Evolutionary conservation across 2,888 invertebrate species (phyloP).

Genomic region (Aspidapion aeneum): DNA sequence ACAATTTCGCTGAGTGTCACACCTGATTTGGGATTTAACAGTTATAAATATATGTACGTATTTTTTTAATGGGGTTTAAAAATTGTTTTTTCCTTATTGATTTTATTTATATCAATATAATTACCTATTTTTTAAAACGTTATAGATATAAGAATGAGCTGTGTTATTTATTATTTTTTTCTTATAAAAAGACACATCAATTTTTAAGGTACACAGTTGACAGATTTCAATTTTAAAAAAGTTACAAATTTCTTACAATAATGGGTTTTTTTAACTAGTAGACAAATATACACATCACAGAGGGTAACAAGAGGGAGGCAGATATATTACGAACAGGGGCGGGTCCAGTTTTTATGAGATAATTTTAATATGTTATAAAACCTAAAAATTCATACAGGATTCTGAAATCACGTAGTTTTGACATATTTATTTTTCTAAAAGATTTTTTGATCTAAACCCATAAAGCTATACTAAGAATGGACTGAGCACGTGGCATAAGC

Average conservation of each 20-base stretch:
- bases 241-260: neutral
- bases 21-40: slow-evolving; percentile 34
- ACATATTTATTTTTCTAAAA: too few relatives aligned
- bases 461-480: too few relatives aligned
- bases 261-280: slow-evolving; percentile 23
- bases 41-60: too few relatives aligned
- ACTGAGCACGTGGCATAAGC: too few relatives aligned
- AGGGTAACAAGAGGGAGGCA: slow-evolving; percentile 44
- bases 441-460: too few relatives aligned
- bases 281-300: slow-evolving; percentile 44
- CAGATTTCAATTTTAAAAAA: slow-evolving; percentile 37
- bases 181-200: slow-evolving; percentile 41
- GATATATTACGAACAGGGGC: too few relatives aligned
- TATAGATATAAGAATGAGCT: neutral
- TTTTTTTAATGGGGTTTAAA: slow-evolving; percentile 20
- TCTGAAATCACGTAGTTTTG: too few relatives aligned
- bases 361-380: too few relatives aligned
- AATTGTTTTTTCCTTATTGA: too few relatives aligned
- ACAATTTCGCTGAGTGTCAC: slow-evolving; percentile 36
- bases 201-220: slow-evolving; percentile 43
- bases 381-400: too few relatives aligned
- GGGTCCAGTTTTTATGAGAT: too few relatives aligned
- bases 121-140: neutral
- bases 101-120: too few relatives aligned
- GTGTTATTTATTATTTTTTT: slow-evolving; percentile 18